Conservation (phyloP, 2,113 vertebrate genomes). For the Mystacornis crossleyi region DNA sequence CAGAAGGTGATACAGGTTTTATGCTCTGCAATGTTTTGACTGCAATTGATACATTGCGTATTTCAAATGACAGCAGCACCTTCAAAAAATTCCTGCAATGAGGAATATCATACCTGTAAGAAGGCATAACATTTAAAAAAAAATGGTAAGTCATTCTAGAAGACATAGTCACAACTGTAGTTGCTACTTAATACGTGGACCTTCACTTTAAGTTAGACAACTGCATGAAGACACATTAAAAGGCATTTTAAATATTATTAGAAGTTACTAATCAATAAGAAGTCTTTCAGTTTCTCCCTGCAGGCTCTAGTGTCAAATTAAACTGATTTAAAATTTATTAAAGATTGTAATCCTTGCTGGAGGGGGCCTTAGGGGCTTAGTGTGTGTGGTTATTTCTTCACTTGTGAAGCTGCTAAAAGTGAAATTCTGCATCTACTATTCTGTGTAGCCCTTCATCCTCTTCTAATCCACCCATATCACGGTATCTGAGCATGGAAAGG, state of each 20-base stretch:
- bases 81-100: not conserved
- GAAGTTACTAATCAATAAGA: not conserved
- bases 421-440: not conserved
- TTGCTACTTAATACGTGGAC: not conserved
- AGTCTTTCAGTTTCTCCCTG: not conserved
- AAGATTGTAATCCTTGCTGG: not conserved
- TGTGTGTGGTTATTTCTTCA: not conserved
- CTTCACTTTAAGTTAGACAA: not conserved
- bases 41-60: not conserved
- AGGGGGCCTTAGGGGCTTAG: not conserved
- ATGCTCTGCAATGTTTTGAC: not conserved
- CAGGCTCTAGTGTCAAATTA: not conserved
- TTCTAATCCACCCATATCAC: not conserved
- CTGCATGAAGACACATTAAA: not conserved
- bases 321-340: not conserved
- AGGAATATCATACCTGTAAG: not conserved
- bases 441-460: not conserved
- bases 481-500: not conserved
- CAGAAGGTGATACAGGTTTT: not conserved
- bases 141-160: not conserved
- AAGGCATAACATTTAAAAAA: not conserved
- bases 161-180: not conserved
- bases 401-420: not conserved
- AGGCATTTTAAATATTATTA: not conserved
- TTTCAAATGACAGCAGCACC: not conserved